A percentile compares a stretch with the other conserved stretches of the same genome.
phyloP scores from a whole-genome alignment of 1,140 invertebrate genomes.

The Parasteatoda tepidariorum region DNA sequence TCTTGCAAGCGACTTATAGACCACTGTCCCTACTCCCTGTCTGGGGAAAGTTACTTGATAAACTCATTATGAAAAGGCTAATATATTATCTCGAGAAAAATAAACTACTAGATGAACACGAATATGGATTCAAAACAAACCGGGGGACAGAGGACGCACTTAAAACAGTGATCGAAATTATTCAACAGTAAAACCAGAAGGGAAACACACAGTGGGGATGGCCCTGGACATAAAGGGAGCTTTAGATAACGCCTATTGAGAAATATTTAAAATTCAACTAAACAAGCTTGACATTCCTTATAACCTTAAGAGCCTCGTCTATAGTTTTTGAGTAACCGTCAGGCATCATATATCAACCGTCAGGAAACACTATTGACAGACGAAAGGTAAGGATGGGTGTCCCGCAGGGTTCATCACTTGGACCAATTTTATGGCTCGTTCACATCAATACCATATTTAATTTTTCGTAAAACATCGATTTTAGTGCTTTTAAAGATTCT shows the following conservation, averaged over 20 bases:
- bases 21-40: not conserved
- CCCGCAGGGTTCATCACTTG: no score
- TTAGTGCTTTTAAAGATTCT: not conserved
- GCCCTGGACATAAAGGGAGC: not conserved
- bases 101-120: not conserved
- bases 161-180: not conserved
- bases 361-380: no score
- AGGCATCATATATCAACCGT: no score
- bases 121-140: no score
- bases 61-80: not conserved
- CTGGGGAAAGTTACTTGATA: not conserved
- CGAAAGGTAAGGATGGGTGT: no score
- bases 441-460: no score
- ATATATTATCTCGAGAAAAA: not conserved
- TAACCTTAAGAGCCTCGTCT: no score
- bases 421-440: no score
- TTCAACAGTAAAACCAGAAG: not conserved
- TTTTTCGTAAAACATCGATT: no score
- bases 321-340: no score
- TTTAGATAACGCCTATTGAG: not conserved
- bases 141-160: not conserved
- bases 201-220: not conserved
- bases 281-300: not conserved
- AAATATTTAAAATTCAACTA: not conserved
- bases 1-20: not conserved